A percentile compares a stretch with the other conserved stretches of the same genome.
These are phyloP conservation scores for Chesias legatella DNA, from an alignment of 2,888 invertebrate species.

Conservation along the genomic window DNA sequence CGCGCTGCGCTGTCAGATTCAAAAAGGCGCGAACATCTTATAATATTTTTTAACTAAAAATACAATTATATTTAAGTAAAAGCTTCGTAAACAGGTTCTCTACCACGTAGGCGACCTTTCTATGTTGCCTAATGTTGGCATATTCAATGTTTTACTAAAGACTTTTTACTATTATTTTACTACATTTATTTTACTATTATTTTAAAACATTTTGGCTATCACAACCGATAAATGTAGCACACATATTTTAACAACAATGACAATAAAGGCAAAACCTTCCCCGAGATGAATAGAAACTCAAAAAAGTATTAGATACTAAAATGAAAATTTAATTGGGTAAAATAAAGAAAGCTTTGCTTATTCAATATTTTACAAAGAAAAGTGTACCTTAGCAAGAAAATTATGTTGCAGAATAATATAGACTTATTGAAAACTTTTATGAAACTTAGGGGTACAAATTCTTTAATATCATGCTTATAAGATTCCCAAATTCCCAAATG, in stretches of 20 bases:
- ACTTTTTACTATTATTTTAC: conserved; percentile 5
- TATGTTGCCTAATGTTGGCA: conserved; percentile 36
- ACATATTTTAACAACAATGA: too few species aligned
- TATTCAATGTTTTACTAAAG: conserved; percentile 13
- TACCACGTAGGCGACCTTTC: conserved; percentile 29
- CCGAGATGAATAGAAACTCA: too few species aligned
- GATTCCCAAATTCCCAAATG: conserved; percentile 5
- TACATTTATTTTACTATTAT: too few species aligned
- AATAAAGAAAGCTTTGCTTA: too few species aligned
- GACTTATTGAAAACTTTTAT: background rate
- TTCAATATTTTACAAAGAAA: conserved; percentile 2
- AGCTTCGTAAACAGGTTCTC: conserved; percentile 25
- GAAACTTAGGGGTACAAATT: too few species aligned
- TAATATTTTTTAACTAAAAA: conserved; percentile 34
- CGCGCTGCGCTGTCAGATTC: conserved; percentile 69
- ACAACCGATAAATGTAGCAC: too few species aligned
- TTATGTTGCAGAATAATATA: conserved; percentile 1
- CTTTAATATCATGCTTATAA: background rate
- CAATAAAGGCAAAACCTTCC: too few species aligned
- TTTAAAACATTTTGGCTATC: too few species aligned
- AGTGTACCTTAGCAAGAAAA: conserved; percentile 8
- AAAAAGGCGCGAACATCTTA: conserved; percentile 67
- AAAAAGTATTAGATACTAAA: too few species aligned
- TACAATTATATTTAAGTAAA: conserved; percentile 16
- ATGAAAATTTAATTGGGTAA: too few species aligned